phyloP scores from a whole-genome alignment of 37 sponge, comb jelly and placozoan species.

The Amphimedon queenslandica region DNA sequence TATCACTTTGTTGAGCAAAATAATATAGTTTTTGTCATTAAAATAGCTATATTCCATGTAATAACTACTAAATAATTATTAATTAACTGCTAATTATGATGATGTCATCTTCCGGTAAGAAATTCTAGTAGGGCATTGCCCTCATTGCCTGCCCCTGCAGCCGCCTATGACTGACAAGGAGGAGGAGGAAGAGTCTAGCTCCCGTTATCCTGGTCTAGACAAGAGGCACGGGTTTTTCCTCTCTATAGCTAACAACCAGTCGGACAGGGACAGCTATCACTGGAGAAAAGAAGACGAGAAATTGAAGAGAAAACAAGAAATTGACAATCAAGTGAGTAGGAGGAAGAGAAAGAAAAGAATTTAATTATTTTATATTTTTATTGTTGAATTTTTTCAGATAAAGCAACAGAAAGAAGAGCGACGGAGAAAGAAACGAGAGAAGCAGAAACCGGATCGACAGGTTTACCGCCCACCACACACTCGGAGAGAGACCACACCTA shows the following conservation, averaged over 20 bases:
- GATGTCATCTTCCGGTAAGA: too few relatives aligned
- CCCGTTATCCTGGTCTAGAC: slow-evolving; percentile 18
- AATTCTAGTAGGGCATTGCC: too few relatives aligned
- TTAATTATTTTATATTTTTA: not conserved
- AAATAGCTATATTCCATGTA: too few relatives aligned
- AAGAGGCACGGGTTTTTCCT: slow-evolving; percentile 33
- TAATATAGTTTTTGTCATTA: too few relatives aligned
- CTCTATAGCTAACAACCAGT: slow-evolving; percentile 19
- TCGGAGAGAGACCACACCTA: not conserved
- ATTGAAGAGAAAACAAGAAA: not conserved
- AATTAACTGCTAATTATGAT: too few relatives aligned
- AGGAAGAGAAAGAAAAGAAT: not conserved
- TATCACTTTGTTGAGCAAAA: too few relatives aligned
- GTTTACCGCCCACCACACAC: slow-evolving; percentile 6
- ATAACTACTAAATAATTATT: too few relatives aligned
- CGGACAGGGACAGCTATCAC: slow-evolving; percentile 23
- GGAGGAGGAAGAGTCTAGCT: not conserved
- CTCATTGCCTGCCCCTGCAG: too few relatives aligned
- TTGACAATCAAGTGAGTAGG: not conserved
- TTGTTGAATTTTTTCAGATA: not conserved
- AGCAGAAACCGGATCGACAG: slow-evolving; percentile 6
- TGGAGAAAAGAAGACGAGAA: not conserved
- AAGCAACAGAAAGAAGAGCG: not conserved
- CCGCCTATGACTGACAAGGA: too few relatives aligned
- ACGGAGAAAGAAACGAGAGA: not conserved